Evolutionary conservation across 2,797 vertebrate species (phyloP).

Genomic region (Chaenodraco wilsoni): DNA sequence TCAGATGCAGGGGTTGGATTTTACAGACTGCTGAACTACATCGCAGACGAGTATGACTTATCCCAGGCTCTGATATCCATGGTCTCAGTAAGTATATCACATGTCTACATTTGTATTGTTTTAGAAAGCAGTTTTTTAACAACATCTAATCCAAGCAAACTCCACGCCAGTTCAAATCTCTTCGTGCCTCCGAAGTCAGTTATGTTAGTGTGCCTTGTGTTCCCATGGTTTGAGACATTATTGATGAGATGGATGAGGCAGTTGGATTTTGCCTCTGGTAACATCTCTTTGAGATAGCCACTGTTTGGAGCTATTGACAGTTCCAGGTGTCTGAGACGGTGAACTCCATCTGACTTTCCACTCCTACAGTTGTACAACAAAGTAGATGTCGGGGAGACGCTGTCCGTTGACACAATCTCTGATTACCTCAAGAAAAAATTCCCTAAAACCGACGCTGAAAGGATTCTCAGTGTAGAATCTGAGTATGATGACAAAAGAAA

Average conservation of each 20-base stretch:
- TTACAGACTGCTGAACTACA: slow-evolving; percentile 92
- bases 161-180: slow-evolving; percentile 32
- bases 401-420: slow-evolving; percentile 86
- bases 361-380: slow-evolving; percentile 89
- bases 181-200: slow-evolving; percentile 39
- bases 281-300: slow-evolving; percentile 41
- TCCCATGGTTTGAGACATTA: slow-evolving; percentile 33
- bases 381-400: slow-evolving; percentile 77
- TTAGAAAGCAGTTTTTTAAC: slow-evolving; percentile 37
- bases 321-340: slow-evolving; percentile 32
- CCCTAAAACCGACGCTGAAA: slow-evolving; percentile 84
- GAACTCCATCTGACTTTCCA: slow-evolving; percentile 49
- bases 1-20: slow-evolving; percentile 90
- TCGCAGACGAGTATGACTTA: slow-evolving; percentile 88
- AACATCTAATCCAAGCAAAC: slow-evolving; percentile 14
- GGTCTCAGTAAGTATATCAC: slow-evolving; percentile 86
- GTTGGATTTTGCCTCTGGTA: slow-evolving; percentile 42
- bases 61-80: slow-evolving; percentile 89
- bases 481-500: slow-evolving; percentile 89
- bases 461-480: slow-evolving; percentile 86
- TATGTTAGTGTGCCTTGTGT: slow-evolving; percentile 47
- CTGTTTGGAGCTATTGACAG: slow-evolving; percentile 55
- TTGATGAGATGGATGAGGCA: slow-evolving; percentile 37
- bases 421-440: slow-evolving; percentile 87
- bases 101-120: slow-evolving; percentile 59